Base-by-base conservation (phyloP, 2,113 vertebrate species). In the Chaetodon auriga region DNA sequence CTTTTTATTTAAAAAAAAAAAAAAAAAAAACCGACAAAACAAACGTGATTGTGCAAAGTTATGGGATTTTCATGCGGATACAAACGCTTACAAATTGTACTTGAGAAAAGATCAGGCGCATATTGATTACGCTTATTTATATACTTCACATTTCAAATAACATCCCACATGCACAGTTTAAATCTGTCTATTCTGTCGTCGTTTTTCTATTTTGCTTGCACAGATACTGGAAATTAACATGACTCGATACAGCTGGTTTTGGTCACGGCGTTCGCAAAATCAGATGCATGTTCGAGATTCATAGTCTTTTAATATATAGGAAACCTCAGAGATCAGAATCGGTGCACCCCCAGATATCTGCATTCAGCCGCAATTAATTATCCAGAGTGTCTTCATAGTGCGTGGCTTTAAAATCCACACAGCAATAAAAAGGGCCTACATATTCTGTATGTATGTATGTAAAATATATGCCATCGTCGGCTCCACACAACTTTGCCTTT, bases 1-100 rank as follows among this genome's bases (percentile, higher is more conserved):
- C 66, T 69, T 79, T 45, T 77, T 21, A 83, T 81, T 80, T 68
- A 72, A 79, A 78, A 75, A 55, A 61, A 12, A 46, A 6, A 46
- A 46, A 6, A 46, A 9, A 30, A 43, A 43, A 46, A 10, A 30
- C 1, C 30, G 30, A 30, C 30, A 30, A 54, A 2, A 51, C 18
- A 25, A 51, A 35, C 12, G 68, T 43, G 68, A 13, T 77, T 80
- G 46, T 81, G 68, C 12, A 81, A 80, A 82, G 30, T 78, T 80
- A 63, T 83, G 64, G 66, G 66, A 64, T 68, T 78, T 78, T 81
- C 60, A 66, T 72, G 55, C 48, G 36, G 41, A 9, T 54, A 23
- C 36, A 57, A 62, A 80, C 68, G 38, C 68, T 70, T 55, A 46
- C 66, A 38, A 45, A 51, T 51, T 23, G 48, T 65, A 36, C 16